Conservation (phyloP, 2,113 vertebrate genomes). For the Cyanoderma ruficeps region DNA sequence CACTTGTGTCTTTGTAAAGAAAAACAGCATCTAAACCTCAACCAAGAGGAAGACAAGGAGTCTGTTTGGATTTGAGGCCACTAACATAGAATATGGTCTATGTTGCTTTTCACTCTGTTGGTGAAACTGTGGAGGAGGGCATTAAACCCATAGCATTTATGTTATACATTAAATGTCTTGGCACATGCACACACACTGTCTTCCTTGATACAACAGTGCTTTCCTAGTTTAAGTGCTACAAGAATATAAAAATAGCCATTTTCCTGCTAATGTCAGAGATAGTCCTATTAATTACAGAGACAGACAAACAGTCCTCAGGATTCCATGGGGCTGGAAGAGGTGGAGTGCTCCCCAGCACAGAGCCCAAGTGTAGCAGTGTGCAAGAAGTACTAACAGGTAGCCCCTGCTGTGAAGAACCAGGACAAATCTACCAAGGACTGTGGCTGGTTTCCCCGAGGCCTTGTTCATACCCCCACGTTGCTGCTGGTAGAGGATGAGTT, state of each 20-base stretch:
- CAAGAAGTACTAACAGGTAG: background rate
- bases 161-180: background rate
- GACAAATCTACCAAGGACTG: background rate
- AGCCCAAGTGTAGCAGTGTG: background rate
- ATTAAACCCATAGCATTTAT: background rate
- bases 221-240: background rate
- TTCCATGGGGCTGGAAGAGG: background rate
- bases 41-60: background rate
- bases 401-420: background rate
- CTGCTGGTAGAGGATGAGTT: background rate
- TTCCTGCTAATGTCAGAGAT: background rate
- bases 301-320: background rate
- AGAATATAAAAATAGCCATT: background rate
- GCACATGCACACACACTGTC: background rate
- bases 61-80: background rate
- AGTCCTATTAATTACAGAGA: background rate
- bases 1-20: background rate
- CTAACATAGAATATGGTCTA: background rate
- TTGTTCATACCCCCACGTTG: accelerated
- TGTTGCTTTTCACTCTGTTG: background rate
- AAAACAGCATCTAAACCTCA: background rate
- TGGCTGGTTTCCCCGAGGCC: background rate
- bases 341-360: background rate
- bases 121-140: background rate
- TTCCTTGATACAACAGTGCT: background rate